Evolutionary conservation across 2,113 vertebrate genomes (phyloP).

Genomic region (Dicaeum eximium): DNA sequence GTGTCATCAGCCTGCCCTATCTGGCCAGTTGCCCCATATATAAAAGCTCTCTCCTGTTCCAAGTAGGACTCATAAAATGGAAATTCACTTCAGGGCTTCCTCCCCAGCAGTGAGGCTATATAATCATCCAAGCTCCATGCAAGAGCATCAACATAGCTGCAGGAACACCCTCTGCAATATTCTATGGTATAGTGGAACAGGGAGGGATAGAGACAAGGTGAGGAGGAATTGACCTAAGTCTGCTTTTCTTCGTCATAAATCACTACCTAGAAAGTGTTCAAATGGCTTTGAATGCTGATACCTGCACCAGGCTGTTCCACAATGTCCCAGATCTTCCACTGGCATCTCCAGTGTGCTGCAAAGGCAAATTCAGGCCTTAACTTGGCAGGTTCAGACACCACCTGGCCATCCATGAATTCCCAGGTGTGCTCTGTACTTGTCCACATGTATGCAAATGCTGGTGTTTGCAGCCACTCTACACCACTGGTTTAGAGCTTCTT

Average conservation of each 20-base stretch:
- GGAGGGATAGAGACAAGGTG: background rate
- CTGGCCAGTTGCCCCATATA: background rate
- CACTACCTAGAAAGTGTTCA: background rate
- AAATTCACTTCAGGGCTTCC: background rate
- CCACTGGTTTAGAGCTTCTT: background rate
- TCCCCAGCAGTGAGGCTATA: background rate
- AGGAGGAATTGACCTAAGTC: fast-evolving
- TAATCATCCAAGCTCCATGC: background rate
- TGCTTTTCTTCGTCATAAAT: background rate
- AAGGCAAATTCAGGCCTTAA: background rate
- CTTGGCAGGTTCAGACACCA: background rate
- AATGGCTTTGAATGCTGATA: background rate
- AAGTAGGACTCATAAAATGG: background rate
- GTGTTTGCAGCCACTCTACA: background rate
- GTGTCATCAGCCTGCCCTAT: background rate
- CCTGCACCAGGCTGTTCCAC: background rate
- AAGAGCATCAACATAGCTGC: background rate
- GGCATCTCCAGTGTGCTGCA: background rate
- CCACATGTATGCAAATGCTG: background rate
- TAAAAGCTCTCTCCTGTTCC: background rate
- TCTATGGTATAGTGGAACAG: background rate
- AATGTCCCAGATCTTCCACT: background rate
- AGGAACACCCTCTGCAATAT: background rate
- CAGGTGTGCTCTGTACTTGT: background rate
- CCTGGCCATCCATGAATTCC: background rate